Evolutionary conservation across 2,113 vertebrate genomes (phyloP), one percentile per base, ranked within the genome.

Genomic region (Vidua macroura): DNA sequence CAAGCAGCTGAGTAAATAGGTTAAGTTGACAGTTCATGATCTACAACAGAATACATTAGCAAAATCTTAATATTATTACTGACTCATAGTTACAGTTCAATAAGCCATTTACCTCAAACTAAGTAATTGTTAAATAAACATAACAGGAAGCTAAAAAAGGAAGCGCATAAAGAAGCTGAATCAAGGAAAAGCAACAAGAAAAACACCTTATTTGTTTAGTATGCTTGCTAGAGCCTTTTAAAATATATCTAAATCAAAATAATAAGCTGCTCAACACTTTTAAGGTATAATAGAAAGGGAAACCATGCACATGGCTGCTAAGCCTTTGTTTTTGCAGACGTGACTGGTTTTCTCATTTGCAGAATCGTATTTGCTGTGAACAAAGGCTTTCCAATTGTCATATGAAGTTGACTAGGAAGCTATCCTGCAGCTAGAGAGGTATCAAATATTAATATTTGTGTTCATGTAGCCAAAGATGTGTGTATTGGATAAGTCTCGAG

Each of bases 371-470:
- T 76, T 28, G 5, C 55, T 79, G 70, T 83, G 91, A 93, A 91
- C 70, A 95, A 95, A 96, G 62, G 66, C 81, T 89, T 92, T n/a
- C 51, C 1, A 2, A n/a, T 69, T 95, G 89, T 86, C 66, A 22
- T 37, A 46, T 37, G 70, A 84, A 76, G 41, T 87, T 93, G 58
- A 58, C 84, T 93, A 69, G 70, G 75, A 92, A 89, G 66, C 49
- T 82, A 7, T 93, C 37, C 62, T 68, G 41, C 78, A 88, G 62
- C 77, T 83, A 68, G 72, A 76, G 53, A 69, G 86, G 37, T 87
- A 95, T 89, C n/a, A 89, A 90, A 81, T 88, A 88, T 91, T 92
- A 92, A 91, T 93, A 84, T 84, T 84, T 69, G 44, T 87, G 59
- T n/a, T 93, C 0, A 0, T 69, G 33, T 67, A 81, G 30, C 37